These are phyloP conservation scores for Beroe forskalii DNA, from an alignment of 37 sponge, comb jelly and placozoan genomes.

Conservation along the genomic window DNA sequence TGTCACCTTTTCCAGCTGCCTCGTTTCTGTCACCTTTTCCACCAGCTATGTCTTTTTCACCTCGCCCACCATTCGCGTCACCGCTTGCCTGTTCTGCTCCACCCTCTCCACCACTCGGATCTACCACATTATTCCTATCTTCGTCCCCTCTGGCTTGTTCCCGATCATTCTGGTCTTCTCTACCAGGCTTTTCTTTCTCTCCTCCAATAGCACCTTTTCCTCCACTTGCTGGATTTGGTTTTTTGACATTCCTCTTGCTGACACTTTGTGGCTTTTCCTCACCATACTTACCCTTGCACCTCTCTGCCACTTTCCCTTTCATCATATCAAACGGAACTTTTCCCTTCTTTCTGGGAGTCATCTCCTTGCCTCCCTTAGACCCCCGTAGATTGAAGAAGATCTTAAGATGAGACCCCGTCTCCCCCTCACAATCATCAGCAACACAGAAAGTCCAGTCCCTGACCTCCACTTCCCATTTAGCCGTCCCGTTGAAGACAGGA, in stretches of 20 bases:
- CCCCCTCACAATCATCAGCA: neutral
- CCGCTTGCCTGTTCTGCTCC: too few species aligned
- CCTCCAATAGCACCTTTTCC: neutral
- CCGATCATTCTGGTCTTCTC: too few species aligned
- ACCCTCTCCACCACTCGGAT: too few species aligned
- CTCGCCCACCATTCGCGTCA: too few species aligned
- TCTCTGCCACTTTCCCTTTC: neutral
- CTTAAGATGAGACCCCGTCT: neutral
- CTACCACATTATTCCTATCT: too few species aligned
- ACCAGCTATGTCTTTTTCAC: too few species aligned
- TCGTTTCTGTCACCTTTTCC: too few species aligned
- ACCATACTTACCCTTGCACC: neutral
- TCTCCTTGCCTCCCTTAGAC: conserved; percentile 4
- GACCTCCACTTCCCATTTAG: conserved; percentile 24
- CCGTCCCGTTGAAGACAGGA: conserved; percentile 12
- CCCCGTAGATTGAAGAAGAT: neutral
- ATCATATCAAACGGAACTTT: neutral
- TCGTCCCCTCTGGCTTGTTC: too few species aligned
- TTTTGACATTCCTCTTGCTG: neutral
- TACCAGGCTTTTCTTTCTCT: neutral
- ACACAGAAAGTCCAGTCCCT: neutral
- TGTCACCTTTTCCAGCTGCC: too few species aligned
- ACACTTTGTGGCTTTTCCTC: neutral
- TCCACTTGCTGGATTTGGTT: neutral
- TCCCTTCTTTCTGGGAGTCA: neutral